Evolutionary conservation across 2,888 invertebrate genomes (phyloP).

Genomic region (Monopis laevigella): DNA sequence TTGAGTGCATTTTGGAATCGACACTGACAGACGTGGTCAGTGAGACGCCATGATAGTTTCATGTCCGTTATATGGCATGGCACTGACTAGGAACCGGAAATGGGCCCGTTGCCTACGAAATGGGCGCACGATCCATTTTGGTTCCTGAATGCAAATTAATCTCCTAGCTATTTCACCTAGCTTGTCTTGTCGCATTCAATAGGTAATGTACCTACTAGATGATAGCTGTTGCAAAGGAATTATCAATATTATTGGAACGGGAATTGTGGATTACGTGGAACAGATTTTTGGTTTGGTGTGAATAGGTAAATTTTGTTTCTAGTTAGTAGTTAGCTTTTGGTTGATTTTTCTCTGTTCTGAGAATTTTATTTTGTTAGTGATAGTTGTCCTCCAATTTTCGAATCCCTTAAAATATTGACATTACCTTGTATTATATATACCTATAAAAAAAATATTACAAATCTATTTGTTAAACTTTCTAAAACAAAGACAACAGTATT

Average conservation of each 20-base stretch:
- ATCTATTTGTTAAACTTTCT: neutral
- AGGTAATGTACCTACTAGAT: too few species aligned
- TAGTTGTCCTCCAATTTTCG: neutral
- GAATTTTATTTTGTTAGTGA: too few species aligned
- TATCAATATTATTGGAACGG: too few species aligned
- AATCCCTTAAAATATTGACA: neutral
- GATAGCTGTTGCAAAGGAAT: too few species aligned
- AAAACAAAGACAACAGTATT: neutral
- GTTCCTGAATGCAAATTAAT: conserved; percentile 58
- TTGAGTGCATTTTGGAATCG: conserved; percentile 6
- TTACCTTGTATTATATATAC: neutral
- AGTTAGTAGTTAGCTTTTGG: too few species aligned
- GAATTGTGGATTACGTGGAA: too few species aligned
- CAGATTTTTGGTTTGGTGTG: too few species aligned
- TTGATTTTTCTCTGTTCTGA: too few species aligned
- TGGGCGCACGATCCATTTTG: conserved; percentile 54
- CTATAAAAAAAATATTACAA: neutral
- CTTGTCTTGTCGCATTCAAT: conserved; percentile 1
- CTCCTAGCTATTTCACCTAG: conserved; percentile 24
- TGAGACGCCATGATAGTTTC: conserved; percentile 10
- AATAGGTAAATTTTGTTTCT: too few species aligned
- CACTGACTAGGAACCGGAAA: conserved; percentile 32
- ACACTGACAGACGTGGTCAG: conserved; percentile 9
- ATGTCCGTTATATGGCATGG: conserved; percentile 5
- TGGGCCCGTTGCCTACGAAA: conserved; percentile 44